Percentiles rank a stretch among this genome's conserved stretches.
phyloP scores from a whole-genome alignment of 2,888 invertebrate genomes.

The Meliscaeva auricollis region DNA sequence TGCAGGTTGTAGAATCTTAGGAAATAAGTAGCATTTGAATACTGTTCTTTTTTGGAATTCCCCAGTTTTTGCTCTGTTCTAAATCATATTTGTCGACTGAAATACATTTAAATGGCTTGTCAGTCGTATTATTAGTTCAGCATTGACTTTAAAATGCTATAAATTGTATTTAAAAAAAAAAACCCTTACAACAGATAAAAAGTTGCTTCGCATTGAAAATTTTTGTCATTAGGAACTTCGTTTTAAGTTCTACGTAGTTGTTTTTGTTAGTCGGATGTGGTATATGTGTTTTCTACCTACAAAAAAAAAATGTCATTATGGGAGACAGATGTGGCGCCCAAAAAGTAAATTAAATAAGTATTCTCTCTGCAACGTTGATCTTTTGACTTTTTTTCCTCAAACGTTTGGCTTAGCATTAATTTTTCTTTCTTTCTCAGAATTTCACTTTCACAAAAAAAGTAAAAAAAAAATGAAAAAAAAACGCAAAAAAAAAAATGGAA shows the following conservation, averaged over 20 bases:
- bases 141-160: too few species aligned
- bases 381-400: constrained; percentile 25
- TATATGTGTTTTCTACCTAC: not conserved
- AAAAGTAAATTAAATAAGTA: constrained; percentile 23
- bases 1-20: too few species aligned
- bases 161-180: too few species aligned
- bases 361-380: constrained; percentile 1
- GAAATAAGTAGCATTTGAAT: too few species aligned
- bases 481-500: constrained; percentile 20
- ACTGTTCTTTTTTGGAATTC: too few species aligned
- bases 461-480: constrained; percentile 11
- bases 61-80: too few species aligned
- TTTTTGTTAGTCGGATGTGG: not conserved
- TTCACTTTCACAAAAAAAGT: constrained; percentile 54
- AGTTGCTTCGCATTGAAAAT: too few species aligned
- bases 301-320: constrained; percentile 7
- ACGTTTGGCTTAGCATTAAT: constrained; percentile 22
- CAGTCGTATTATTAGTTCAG: too few species aligned
- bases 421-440: constrained; percentile 45
- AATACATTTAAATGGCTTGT: too few species aligned
- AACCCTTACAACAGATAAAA: too few species aligned
- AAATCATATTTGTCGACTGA: too few species aligned
- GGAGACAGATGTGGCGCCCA: constrained; percentile 5
- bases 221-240: not conserved
- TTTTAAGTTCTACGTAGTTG: not conserved